Conservation (phyloP, 2,113 vertebrate genomes). For the Aspiorhynchus laticeps region DNA sequence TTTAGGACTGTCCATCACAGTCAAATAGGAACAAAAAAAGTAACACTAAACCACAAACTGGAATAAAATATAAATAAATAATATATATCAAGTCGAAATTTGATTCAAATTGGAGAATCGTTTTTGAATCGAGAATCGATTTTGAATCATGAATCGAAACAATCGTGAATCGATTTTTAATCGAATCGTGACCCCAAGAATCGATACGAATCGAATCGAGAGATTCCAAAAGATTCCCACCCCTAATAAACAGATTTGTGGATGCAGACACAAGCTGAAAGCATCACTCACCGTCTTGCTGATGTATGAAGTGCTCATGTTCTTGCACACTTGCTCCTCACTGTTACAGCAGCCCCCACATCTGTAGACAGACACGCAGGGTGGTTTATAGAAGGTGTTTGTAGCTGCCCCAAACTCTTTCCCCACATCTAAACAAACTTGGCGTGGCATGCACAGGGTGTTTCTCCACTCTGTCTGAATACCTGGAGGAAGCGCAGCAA, state of each 20-base stretch:
- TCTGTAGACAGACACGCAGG: constrained; percentile 98
- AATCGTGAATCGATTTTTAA: too few relatives aligned
- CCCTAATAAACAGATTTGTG: constrained; percentile 9
- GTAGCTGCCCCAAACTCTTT: constrained; percentile 96
- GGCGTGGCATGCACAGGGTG: constrained; percentile 94
- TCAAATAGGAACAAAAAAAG: too few relatives aligned
- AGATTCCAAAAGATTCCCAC: too few relatives aligned
- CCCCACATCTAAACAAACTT: constrained; percentile 98
- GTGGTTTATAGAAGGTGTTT: constrained; percentile 99
- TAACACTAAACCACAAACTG: too few relatives aligned
- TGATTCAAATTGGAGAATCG: too few relatives aligned
- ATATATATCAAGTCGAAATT: too few relatives aligned
- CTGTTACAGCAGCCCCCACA: constrained; percentile 99
- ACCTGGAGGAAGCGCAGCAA: constrained; percentile 85
- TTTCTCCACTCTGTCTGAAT: constrained; percentile 98
- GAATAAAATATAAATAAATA: too few relatives aligned
- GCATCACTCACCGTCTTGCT: constrained; percentile 91
- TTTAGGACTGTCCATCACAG: too few relatives aligned
- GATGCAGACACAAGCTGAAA: constrained; percentile 3
- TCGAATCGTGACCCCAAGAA: too few relatives aligned
- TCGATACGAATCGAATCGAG: too few relatives aligned
- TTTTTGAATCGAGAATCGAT: too few relatives aligned
- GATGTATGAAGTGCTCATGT: constrained; percentile 92
- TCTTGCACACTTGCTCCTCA: constrained; percentile 94
- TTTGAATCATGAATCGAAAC: too few relatives aligned